Evolutionary conservation across 2,888 invertebrate species (phyloP).

Genomic region (Dicroscelio sp.): DNA sequence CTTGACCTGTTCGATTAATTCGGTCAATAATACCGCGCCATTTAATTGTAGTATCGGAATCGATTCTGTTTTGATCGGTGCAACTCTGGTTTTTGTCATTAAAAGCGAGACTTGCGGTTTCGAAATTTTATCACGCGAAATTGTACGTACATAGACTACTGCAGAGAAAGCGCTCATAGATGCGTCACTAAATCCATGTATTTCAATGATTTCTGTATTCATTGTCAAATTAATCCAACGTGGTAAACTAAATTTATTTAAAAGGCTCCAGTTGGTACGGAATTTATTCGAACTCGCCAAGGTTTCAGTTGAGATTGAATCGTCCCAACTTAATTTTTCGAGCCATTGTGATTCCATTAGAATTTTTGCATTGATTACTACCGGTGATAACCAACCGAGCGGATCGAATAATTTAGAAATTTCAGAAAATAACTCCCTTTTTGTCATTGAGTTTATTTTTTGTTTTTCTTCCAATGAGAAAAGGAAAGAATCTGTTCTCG

Average conservation of each 20-base stretch:
- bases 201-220: neutral
- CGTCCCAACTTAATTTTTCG: neutral
- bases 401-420: conserved; percentile 9
- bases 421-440: neutral
- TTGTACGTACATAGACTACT: neutral
- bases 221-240: too few relatives aligned
- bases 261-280: neutral
- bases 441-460: neutral
- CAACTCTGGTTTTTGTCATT: conserved; percentile 67
- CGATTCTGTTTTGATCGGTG: conserved; percentile 58
- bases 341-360: neutral
- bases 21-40: conserved; percentile 47
- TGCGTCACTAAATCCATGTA: neutral
- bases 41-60: conserved; percentile 75
- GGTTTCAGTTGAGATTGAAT: neutral
- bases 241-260: neutral
- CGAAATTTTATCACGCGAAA: neutral
- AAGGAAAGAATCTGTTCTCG: neutral
- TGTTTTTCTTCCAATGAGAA: too few relatives aligned
- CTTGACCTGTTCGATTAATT: conserved; percentile 33
- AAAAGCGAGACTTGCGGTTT: neutral
- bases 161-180: neutral
- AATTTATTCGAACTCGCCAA: neutral
- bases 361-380: neutral
- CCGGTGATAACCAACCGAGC: neutral